Evolutionary conservation across 2,797 vertebrate genomes (phyloP), one percentile per base, ranked within the genome.

Genomic region (Ptychadena robeensis): DNA sequence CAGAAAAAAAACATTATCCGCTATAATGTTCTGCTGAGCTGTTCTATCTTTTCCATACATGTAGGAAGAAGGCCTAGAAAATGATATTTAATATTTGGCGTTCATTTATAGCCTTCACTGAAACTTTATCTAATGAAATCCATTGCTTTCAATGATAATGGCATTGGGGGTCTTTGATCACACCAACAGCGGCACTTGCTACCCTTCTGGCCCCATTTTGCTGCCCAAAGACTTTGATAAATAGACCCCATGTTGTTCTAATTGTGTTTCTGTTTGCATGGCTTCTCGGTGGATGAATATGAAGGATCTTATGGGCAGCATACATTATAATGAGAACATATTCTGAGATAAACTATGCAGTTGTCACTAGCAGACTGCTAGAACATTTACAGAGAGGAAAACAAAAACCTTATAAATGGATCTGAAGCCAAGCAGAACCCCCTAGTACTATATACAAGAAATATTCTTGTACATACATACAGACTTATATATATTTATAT

Each of bases 201-300:
- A 59, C 67, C 63, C 68, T 72, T 69, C 34, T 63, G 53, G 35
- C 73, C 67, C 37, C 11, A 15, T 75, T 75, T 82, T 68, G 72
- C 25, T 64, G 35, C 64, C 57, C 66, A 76, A 64, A 70, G 81
- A 82, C 57, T 79, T 73, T 67, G 44, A 83, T 83, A 83, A 73
- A 79, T 73, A 73, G 40, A 73, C 53, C 32, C 69, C 61, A 64
- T 72, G 40, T 32, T 73, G 69, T 63, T 59, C 53, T 72, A 53
- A 78, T 73, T 79, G 66, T 78, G 74, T 71, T 37, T 38, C 80
- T 73, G 69, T 31, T 35, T 57, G 31, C 44, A 78, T 37, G n/a
- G 48, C 44, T 83, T 73, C 74, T 67, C 63, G 73, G 40, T 32
- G 37, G 27, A 67, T 64, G 57, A 77, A 67, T 73, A 73, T 48